Evolutionary conservation across 2,797 vertebrate species (phyloP).

Genomic region (Muraenolepis orangiensis): DNA sequence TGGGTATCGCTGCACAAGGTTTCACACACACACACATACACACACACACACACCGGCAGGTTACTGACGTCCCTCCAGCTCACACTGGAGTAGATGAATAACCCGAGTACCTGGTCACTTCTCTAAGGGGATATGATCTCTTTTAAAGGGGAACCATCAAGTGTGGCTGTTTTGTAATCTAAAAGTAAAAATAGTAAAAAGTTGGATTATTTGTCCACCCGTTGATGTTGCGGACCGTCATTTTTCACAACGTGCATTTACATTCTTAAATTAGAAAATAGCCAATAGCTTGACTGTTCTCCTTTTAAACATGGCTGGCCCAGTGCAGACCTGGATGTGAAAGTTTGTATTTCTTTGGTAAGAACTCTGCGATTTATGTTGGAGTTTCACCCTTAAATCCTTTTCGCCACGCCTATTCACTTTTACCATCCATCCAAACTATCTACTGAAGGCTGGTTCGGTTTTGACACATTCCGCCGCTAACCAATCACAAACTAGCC

Average conservation of each 20-base stretch:
- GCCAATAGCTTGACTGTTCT: neutral
- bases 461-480: neutral
- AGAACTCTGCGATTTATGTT: neutral
- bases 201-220: neutral
- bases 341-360: too few relatives aligned
- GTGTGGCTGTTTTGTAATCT: neutral
- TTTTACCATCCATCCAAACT: neutral
- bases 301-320: neutral
- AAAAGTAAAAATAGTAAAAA: neutral
- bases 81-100: too few relatives aligned
- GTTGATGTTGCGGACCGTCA: too few relatives aligned
- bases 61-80: too few relatives aligned
- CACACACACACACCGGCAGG: neutral
- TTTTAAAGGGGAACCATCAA: neutral
- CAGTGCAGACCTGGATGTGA: neutral
- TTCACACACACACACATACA: neutral
- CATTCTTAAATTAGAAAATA: neutral
- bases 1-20: conserved; percentile 9
- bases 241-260: neutral
- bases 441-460: neutral
- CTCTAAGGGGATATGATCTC: neutral
- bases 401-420: neutral
- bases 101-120: neutral
- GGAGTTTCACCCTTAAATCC: neutral
- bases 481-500: neutral